Conservation (phyloP, 2,113 vertebrate species). For the Pelecanus crispus region DNA sequence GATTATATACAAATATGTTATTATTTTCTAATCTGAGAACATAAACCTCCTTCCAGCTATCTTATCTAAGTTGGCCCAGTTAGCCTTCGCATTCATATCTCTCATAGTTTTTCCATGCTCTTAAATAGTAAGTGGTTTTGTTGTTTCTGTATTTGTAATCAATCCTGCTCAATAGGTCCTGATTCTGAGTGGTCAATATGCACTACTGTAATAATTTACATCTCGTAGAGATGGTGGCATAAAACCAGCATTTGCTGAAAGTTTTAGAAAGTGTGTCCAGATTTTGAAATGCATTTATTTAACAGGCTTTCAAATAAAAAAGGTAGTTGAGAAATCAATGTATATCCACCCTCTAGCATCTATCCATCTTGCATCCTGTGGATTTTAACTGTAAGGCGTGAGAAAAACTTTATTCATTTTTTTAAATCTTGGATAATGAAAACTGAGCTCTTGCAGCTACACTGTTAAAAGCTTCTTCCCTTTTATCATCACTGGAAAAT, state of each 20-base stretch:
- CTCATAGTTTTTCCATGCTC: neutral
- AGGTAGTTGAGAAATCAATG: neutral
- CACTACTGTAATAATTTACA: neutral
- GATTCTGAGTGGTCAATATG: neutral
- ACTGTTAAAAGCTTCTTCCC: neutral
- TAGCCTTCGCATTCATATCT: neutral
- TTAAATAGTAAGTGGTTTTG: neutral
- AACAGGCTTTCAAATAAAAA: slow-evolving; percentile 17
- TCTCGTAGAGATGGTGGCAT: neutral
- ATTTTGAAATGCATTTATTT: neutral
- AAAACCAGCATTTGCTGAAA: neutral
- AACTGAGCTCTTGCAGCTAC: neutral
- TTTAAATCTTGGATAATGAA: neutral
- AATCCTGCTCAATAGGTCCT: neutral
- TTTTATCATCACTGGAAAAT: slow-evolving; percentile 24
- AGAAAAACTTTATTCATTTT: neutral
- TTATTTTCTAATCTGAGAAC: neutral
- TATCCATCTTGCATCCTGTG: neutral
- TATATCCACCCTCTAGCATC: neutral
- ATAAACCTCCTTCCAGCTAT: neutral
- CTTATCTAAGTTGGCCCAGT: neutral
- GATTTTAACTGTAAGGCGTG: neutral
- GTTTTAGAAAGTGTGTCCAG: neutral
- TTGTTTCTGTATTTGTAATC: neutral
- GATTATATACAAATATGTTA: neutral